A percentile compares a stretch with the other conserved stretches of the same genome.
Evolutionary conservation across 1,140 invertebrate genomes (phyloP).

Genomic region (Thereuonema tuberculata): DNA sequence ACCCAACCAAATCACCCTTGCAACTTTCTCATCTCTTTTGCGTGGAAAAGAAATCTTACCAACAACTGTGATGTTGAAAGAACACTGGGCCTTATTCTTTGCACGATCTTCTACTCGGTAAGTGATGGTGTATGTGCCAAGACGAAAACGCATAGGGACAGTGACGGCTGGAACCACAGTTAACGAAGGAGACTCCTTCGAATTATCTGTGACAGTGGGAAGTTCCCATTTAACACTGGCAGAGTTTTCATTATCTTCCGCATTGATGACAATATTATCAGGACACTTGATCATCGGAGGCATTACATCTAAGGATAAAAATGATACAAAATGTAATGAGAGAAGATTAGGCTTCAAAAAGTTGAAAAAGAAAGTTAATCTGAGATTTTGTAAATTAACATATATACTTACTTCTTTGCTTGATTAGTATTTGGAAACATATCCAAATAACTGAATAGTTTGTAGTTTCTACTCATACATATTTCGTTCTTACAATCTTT

Average conservation of each 20-base stretch:
- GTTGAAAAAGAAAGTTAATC: too few species aligned
- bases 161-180: conserved; percentile 38
- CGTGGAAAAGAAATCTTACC: conserved; percentile 30
- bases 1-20: too few species aligned
- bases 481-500: too few species aligned
- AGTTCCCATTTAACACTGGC: conserved; percentile 38
- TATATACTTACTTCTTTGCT: too few species aligned
- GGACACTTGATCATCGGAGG: conserved; percentile 36
- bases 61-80: conserved; percentile 33
- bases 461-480: too few species aligned
- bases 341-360: too few species aligned
- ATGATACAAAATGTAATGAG: too few species aligned
- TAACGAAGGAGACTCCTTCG: conserved; percentile 30
- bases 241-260: conserved; percentile 36
- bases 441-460: too few species aligned
- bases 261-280: conserved; percentile 27
- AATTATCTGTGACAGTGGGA: conserved; percentile 37
- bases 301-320: conserved; percentile 29
- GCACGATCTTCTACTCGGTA: conserved; percentile 35
- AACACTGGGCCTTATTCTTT: conserved; percentile 34
- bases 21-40: too few species aligned
- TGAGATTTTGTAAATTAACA: too few species aligned
- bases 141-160: conserved; percentile 33
- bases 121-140: conserved; percentile 31
- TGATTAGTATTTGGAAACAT: too few species aligned